Base-by-base conservation (phyloP, 2,797 vertebrate genomes). In the Oreochromis mossambicus region DNA sequence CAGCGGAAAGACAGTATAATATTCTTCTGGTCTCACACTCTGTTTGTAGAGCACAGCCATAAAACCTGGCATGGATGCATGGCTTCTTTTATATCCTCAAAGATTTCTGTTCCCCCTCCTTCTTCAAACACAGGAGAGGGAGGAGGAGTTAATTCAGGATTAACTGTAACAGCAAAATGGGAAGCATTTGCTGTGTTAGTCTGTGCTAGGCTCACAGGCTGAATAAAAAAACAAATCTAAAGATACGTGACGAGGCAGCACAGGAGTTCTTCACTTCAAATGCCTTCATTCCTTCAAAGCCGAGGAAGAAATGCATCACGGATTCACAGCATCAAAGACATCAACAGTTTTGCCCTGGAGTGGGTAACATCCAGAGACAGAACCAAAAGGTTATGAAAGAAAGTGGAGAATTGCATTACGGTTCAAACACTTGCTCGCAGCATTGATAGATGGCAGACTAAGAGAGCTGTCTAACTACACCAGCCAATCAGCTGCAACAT, bases 291-390 rank as follows among this genome's bases (percentile, higher is more conserved):
- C 78, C 78, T 79, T 15, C 63, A 87, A 91, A 90, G 80, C 63
- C 17, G 15, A 79, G 77, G 6, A 10, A 83, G 73, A 91, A 85
- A 90, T 85, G 61, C 58, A 83, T 86, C 26, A 88, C 78, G 24
- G 55, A 85, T 90, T 88, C 80, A 54, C 78, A 61, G 63, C 79
- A 87, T 89, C 82, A 88, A 83, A 89, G 51, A 82, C 34, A 92
- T 89, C 17, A 75, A 66, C 36, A 75, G 77, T 82, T 84, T 80
- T 79, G 77, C 52, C 58, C 63, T 32, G 50, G 26, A 79, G 80
- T 50, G 56, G 52, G 24, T 88, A 38, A 87, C 73, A 80, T 77
- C 61, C 61, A 8, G 24, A 86, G 78, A 87, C 63, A 89, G 78
- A 91, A 83, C 73, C 84, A 78, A 77, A 84, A 80, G 86, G 82